Base-by-base conservation (phyloP, 1,140 invertebrate species). In the Xylocopa sonorina region DNA sequence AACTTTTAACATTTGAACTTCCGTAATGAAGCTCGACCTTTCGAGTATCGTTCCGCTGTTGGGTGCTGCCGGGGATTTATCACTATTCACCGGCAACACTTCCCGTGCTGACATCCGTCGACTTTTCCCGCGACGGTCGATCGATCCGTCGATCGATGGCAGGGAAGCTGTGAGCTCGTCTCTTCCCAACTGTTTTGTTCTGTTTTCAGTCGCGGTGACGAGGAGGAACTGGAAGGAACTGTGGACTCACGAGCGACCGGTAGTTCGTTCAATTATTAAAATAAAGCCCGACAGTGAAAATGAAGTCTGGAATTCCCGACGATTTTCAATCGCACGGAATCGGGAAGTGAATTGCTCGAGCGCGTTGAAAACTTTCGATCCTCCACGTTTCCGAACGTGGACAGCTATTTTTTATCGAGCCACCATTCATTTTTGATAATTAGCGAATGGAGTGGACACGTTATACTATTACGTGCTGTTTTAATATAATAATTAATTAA, bases 1-100 rank as follows among this genome's bases (percentile, higher is more conserved):
- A 76, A 87, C 72, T 81, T 86, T 76, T 64, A 82, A 68, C 73
- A 79, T 78, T 88, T 85, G 81, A 89, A 88, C 86, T 87, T 88
- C 72, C 69, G 80, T 88, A 88, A 85, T 81, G 84, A 89, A 88
- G 50, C 77, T 69, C 63, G 64, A 78, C 69, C 85, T 86, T 88
- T 71, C 60, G 62, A 81, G 68, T 67, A 51, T 62, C 50, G 77
- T 32, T 41, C 38, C 34, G 16, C n/a, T n/a, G 57, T 48, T 27
- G 7, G 50, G 71, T 51, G 48, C 57, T 71, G 24, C 43, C 29
- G 63, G 16, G 53, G 82, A 89, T 86, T 86, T 84, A 87, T 88
- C 74, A 63, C 82, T 80, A 83, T 88, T 84, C 79, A 84, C 64
- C 51, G 64, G 53, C 69, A 78, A 85, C 81, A 81, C 68, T 81